phyloP scores from a whole-genome alignment of 2,113 vertebrate genomes.

The Phoxinus phoxinus region DNA sequence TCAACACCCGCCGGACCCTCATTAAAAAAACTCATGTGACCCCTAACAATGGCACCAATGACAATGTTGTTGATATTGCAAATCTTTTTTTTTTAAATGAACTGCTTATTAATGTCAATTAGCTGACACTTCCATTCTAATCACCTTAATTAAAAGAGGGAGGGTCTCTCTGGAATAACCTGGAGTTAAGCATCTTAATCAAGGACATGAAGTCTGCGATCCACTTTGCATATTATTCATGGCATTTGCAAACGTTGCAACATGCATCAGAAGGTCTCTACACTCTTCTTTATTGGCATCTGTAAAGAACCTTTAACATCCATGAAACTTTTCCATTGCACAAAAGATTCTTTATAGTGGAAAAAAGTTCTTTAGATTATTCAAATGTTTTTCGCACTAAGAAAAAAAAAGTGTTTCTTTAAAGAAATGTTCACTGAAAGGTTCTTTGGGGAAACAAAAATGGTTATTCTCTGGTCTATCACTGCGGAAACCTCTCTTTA shows the following conservation, averaged over 20 bases:
- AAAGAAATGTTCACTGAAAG: no score
- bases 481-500: no score
- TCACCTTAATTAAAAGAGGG: not conserved
- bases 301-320: no score
- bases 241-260: not conserved
- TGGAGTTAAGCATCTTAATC: not conserved
- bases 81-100: not conserved
- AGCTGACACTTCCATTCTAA: slow-evolving; percentile 4
- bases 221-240: not conserved
- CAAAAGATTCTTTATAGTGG: no score
- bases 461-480: no score
- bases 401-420: no score
- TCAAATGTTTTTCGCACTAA: no score
- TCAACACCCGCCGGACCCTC: not conserved
- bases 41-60: not conserved
- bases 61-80: slow-evolving; percentile 1
- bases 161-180: slow-evolving; percentile 6
- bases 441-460: no score
- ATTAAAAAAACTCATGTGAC: not conserved
- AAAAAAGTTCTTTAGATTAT: no score
- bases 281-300: not conserved
- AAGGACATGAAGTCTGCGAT: slow-evolving; percentile 7
- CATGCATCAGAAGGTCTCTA: not conserved
- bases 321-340: no score
- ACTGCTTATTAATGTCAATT: not conserved